Evolutionary conservation across 1,140 invertebrate species (phyloP), one percentile per base, ranked within the genome.

Genomic region (Drosophila virilis): DNA sequence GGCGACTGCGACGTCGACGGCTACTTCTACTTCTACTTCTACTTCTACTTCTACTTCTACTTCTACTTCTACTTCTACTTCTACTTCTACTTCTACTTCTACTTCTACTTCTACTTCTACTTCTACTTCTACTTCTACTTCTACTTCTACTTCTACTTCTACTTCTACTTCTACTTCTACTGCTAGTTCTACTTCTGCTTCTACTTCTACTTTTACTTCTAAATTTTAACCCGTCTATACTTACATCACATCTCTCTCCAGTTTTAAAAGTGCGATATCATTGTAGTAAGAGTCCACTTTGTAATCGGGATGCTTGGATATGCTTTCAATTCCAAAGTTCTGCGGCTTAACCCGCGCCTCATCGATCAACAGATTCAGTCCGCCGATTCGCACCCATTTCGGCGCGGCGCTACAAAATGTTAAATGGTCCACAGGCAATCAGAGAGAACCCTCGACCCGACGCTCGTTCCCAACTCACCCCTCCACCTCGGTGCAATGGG

Each of bases 301-400:
- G 42, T 92, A 92, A 2, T 74, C 45, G 8, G 91, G 91, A 55
- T 90, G 89, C 2, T 35, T 70, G 13, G 62, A 22, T 28, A 92
- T 78, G 7, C 38, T 65, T 8, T 45, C 22, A 8, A 92, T 85
- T 7, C 33, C 62, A 37, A 77, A 42, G 6, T 71, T 74, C 58
- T 92, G 91, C 2, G 82, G 60, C 15, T 71, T 43, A 15, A 75
- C 66, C 6, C 57, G 55, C 7, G 22, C 55, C 68, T 88, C 75
- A 51, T 78, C 84, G 2, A 62, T 35, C 48, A 61, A 80, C 6
- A 92, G 60, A 75, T 92, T 90, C 0, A 88, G 54, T 17, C 83
- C 91, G 0, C 91, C 91, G 22, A 92, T 79, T 10, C 90, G 84
- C 17, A 88, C 89, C 79, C 78, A 79, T 33, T 61, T 78, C 6